Evolutionary conservation across 1,140 invertebrate genomes (phyloP), one percentile per base, ranked within the genome.

Genomic region (Drosophila kikkawai): DNA sequence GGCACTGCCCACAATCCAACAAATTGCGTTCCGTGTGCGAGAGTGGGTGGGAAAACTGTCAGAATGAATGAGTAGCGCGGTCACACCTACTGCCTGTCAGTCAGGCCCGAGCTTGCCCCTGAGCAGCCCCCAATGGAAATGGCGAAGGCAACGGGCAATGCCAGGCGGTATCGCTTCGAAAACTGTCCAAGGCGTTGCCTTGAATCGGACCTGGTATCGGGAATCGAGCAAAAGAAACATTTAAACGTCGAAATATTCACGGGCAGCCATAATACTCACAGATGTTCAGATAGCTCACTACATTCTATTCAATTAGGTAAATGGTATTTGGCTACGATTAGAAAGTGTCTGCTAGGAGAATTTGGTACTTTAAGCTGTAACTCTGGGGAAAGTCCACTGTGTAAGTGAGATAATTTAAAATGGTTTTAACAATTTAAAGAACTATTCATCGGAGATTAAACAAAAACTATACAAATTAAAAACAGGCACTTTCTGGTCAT

Each of bases 61-160:
- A 91, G 85, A 92, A 92, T 92, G 91, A 92, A 88, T 92, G 91
- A 92, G 87, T 92, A 85, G 84, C 82, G 67, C 80, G 84, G 82
- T 91, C 91, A 92, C 91, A 91, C 91, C 91, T 92, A 92, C 91
- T 85, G 65, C 75, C 69, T 73, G 69, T 91, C 90, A 91, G 74
- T 87, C 84, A 90, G 88, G 76, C 64, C 57, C 44, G 48, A 69
- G 71, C 61, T 64, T 51, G 75, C 59, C 48, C 63, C 71, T 65
- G 44, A 68, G 57, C 71, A 80, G 60, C 56, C 70, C 55, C 50
- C 50, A 57, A 51, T 67, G 59, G 60, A 55, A 68, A 76, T 48
- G 50, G 48, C 34, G 59, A 76, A 55, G 50, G 22, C 59, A 59
- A 75, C 50, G 57, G 51, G 42, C 63, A 61, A 17, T 65, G 55